These are phyloP conservation scores for Cherax quadricarinatus DNA, from an alignment of 1,140 invertebrate species.

Conservation along the genomic window DNA sequence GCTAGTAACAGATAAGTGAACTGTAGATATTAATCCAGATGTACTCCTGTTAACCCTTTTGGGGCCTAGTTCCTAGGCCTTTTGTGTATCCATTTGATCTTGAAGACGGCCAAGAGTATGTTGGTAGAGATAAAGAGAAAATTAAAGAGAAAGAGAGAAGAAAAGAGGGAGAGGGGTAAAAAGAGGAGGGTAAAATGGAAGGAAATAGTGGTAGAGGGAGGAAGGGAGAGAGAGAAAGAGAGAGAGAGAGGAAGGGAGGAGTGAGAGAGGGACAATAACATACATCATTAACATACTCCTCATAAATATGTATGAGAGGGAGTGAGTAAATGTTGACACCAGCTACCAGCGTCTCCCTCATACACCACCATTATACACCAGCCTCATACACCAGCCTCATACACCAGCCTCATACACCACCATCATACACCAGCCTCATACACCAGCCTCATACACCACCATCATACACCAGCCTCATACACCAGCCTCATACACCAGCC, in stretches of 20 bases:
- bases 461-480: neutral
- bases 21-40: no score
- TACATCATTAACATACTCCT: slow-evolving; percentile 55
- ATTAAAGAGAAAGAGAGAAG: neutral
- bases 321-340: slow-evolving; percentile 39
- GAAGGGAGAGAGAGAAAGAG: slow-evolving; percentile 19
- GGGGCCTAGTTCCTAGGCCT: no score
- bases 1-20: no score
- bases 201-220: no score
- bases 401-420: neutral
- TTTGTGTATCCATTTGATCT: no score
- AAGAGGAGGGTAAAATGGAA: neutral
- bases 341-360: neutral
- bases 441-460: neutral
- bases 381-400: neutral
- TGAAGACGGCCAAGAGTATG: no score
- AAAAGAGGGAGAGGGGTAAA: neutral
- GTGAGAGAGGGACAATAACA: slow-evolving; percentile 50
- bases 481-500: neutral
- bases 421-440: neutral
- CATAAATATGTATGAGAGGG: slow-evolving; percentile 55
- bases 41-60: no score
- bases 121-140: no score
- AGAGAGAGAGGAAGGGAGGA: slow-evolving; percentile 28
- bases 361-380: neutral